phyloP scores from a whole-genome alignment of 92 coral and sea anemone species.

The Hydrozoanthus gracilis region DNA sequence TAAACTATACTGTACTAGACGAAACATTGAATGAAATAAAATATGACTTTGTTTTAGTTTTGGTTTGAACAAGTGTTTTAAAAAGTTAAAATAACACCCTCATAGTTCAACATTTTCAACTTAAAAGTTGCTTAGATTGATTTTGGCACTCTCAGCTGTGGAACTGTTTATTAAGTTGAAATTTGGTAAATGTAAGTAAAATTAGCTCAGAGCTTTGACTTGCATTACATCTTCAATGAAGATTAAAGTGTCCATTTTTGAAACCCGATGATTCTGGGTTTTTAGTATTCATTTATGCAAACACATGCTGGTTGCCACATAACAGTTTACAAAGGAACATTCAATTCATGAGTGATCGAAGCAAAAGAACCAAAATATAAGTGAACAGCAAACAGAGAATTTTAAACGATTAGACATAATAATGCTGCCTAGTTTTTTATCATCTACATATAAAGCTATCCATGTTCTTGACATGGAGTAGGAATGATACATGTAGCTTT shows the following conservation, averaged over 20 bases:
- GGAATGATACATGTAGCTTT: conserved; percentile 16
- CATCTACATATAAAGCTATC: conserved; percentile 12
- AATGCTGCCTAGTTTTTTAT: background rate
- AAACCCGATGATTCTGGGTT: conserved; percentile 8
- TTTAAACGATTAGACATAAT: conserved; percentile 1
- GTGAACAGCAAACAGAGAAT: conserved; percentile 9
- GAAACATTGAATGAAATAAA: no score
- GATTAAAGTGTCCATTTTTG: conserved; percentile 12
- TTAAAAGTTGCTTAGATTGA: background rate
- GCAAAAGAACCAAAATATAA: conserved; percentile 4
- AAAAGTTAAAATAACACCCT: no score
- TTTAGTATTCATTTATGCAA: conserved; percentile 11
- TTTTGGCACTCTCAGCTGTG: conserved; percentile 3
- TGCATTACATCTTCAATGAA: conserved; percentile 12
- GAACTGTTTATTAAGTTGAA: conserved; percentile 12
- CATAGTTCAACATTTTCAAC: background rate
- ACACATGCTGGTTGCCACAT: conserved; percentile 9
- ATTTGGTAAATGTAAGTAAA: background rate
- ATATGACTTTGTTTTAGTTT: no score
- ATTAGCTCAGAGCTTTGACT: conserved; percentile 15
- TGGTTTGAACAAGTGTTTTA: no score
- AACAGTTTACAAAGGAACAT: conserved; percentile 8
- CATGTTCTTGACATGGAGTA: conserved; percentile 17
- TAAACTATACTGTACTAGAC: no score
- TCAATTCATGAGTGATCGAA: conserved; percentile 16